Conservation (phyloP, 2,797 vertebrate genomes). For the Garrulus glandarius region DNA sequence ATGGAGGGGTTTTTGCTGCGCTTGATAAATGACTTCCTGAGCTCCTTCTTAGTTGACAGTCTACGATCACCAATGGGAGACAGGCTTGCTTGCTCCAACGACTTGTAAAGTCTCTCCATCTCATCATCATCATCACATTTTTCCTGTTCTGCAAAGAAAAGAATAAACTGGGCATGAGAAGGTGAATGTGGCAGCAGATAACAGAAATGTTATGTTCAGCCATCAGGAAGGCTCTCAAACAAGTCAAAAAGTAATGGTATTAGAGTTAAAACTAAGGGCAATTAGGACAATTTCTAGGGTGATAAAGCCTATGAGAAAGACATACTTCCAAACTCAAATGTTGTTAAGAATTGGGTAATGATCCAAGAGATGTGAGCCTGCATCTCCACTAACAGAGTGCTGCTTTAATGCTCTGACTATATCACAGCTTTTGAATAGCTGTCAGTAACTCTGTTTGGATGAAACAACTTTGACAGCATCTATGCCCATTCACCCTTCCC, state of each 20-base stretch:
- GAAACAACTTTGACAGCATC: not conserved
- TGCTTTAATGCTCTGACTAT: not conserved
- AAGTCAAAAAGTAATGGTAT: not conserved
- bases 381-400: not conserved
- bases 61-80: conserved; percentile 92
- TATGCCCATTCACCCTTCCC: not conserved
- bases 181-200: not conserved
- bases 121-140: conserved; percentile 84
- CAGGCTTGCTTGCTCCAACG: conserved; percentile 90
- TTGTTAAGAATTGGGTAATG: not conserved
- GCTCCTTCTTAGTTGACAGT: conserved; percentile 90
- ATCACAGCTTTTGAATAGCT: not conserved
- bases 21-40: conserved; percentile 93
- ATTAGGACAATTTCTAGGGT: not conserved
- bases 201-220: not conserved
- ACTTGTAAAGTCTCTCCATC: conserved; percentile 94
- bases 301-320: not conserved
- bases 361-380: not conserved
- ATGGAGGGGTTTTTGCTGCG: conserved; percentile 91
- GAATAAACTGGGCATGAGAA: not conserved
- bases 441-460: not conserved
- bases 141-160: conserved; percentile 61
- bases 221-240: not conserved
- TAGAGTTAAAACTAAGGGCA: not conserved
- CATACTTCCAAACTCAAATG: not conserved